Base-by-base conservation (phyloP, 30 jellyfish, hydroid and myxozoan genomes). In the Aurelia sp. region DNA sequence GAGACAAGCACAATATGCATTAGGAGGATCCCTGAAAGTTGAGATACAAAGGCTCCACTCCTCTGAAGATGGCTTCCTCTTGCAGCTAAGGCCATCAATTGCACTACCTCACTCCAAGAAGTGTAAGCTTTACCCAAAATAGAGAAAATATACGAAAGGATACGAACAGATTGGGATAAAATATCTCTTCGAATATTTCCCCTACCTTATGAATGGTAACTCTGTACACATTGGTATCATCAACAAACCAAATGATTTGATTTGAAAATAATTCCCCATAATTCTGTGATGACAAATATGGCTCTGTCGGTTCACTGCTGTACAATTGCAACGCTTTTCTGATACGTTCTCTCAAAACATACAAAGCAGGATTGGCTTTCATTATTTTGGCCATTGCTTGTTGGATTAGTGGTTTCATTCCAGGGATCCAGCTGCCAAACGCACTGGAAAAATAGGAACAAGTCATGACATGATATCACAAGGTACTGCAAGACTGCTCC, bases 231-330 rank as follows among this genome's bases (percentile, higher is more conserved):
- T 96, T 96, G 41, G 99, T 96, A 79, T 96, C 99, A 65, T 96
- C 99, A 18, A 96, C 99, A 82, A 96, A 96, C 99, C 99, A 96
- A 47, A 96, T 96, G 67, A 96, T 96, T 78, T 96, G 99, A 84
- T 96, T 96, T 1, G 99, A 96, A 63, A 96, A 96, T 80, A 96
- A 69, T 75, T 96, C 99, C 22, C 99, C 99, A 74, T 96, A 96
- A 84, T 96, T 96, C 93, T 96, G 99, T 15, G 99, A 96, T 35
- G 98, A 91, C 78, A 96, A 78, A 67, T 96, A 96, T 3, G 99
- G 99, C 72, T 96, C 99, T 20, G 99, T 96, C 33, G 99, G 99
- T 74, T 96, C 99, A 89, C 98, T 91, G 89, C 99, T 93, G 93
- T 96, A 96, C 81, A 96, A 68, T 86, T 96, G 99, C 87, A 96